Base-by-base conservation (phyloP, 2,113 vertebrate genomes). In the Nesoenas mayeri region DNA sequence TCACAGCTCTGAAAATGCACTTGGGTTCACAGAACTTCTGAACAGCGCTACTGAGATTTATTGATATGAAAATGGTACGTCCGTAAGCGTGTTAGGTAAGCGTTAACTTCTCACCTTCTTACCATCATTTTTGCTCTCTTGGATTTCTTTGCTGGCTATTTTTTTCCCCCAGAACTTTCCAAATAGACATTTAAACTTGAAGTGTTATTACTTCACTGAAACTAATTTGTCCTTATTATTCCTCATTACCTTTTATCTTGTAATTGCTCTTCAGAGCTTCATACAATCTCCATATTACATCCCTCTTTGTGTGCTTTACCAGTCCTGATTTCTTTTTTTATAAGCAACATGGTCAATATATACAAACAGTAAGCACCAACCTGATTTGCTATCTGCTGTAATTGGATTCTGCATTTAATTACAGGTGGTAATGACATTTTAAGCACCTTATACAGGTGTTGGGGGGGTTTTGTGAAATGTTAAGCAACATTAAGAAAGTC, bases 361-460 rank as follows among this genome's bases (percentile, higher is more conserved):
- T 80, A 96, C 91, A 81, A 97, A 89, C 8, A 64, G 42, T 93
- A 95, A 87, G 69, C 71, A 94, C 78, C 93, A 96, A 78, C 96
- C 91, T 94, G 93, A 96, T 97, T 97, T 92, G 42, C 95, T 97
- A 88, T 78, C 95, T 91, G 61, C 51, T 17, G 66, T 97, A 97
- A 98, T 97, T 98, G 95, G 96, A 98, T 97, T 97, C 93, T 90
- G 89, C 54, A 44, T 97, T 96, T 97, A 98, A 98, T 98, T 98
- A 98, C 96, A 98, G 92, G 91, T 97, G 92, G 96, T 97, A 98
- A 98, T 98, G 97, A 92, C 93, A 97, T 98, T 98, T 98, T 98
- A 98, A 98, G 97, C 91, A 98, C 96, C 92, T 96, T 97, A 92
- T 97, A 96, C 94, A 98, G 97, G 97, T 98, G 97, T 80, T 97